A percentile compares a stretch with the other conserved stretches of the same genome.
Conservation (phyloP, 2,797 vertebrate species). For the Molossus alvarezi region DNA sequence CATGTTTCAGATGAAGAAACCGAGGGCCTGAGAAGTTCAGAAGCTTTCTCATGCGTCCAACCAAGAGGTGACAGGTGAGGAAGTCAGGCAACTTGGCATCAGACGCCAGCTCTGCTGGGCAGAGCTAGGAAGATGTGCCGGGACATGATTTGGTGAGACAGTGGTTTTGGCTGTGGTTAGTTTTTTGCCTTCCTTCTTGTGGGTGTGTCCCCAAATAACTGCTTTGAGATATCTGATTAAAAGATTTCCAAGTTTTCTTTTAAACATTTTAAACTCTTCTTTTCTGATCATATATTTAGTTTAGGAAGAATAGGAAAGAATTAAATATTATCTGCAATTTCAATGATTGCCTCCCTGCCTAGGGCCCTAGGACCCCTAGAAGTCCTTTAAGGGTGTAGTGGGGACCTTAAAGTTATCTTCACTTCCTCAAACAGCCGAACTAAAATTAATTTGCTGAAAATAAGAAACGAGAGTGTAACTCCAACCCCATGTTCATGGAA, state of each 20-base stretch:
- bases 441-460: slow-evolving; percentile 67
- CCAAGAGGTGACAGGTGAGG: neutral
- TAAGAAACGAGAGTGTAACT: slow-evolving; percentile 61
- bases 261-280: neutral
- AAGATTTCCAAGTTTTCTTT: slow-evolving; percentile 43
- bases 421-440: neutral
- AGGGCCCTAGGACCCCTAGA: neutral
- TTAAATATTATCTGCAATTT: slow-evolving; percentile 58
- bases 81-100: neutral
- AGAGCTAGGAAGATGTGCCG: neutral
- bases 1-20: neutral
- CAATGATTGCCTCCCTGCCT: neutral
- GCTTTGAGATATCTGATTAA: slow-evolving; percentile 36
- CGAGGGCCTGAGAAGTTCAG: neutral
- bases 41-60: neutral
- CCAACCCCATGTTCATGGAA: slow-evolving; percentile 45
- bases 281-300: slow-evolving; percentile 17
- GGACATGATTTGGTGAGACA: neutral
- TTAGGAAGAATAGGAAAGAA: slow-evolving; percentile 56
- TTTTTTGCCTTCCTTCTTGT: neutral
- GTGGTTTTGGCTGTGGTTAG: neutral
- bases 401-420: slow-evolving; percentile 24
- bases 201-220: neutral
- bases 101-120: neutral
- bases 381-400: neutral